phyloP scores from a whole-genome alignment of 2,113 vertebrate species.

The Indri indri region DNA sequence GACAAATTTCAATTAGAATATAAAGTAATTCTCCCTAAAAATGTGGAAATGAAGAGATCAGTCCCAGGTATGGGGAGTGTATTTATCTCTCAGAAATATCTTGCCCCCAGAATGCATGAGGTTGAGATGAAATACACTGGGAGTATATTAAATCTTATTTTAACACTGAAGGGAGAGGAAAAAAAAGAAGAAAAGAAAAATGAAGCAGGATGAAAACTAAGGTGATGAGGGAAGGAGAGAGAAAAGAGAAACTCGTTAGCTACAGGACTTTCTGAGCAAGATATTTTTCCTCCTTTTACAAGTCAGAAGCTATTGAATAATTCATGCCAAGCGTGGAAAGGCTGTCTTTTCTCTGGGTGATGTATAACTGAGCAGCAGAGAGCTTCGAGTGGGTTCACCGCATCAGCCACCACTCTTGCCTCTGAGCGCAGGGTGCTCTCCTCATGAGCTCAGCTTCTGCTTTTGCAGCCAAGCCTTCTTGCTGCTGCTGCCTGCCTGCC shows the following conservation, averaged over 20 bases:
- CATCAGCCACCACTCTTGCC: conserved; percentile 76
- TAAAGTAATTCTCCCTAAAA: conserved; percentile 36
- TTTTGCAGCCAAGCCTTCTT: conserved; percentile 24
- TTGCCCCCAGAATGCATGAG: not conserved
- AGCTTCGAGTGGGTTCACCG: conserved; percentile 80
- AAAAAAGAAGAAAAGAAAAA: not conserved
- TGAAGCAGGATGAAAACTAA: conserved; percentile 6
- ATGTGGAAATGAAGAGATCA: not conserved
- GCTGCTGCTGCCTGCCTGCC: conserved; percentile 14
- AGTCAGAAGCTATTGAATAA: conserved; percentile 87
- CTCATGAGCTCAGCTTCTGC: conserved; percentile 46
- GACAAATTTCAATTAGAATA: conserved; percentile 11
- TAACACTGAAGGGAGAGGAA: not conserved
- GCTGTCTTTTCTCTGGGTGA: conserved; percentile 83
- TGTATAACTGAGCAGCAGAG: conserved; percentile 80
- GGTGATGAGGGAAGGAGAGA: conserved; percentile 32
- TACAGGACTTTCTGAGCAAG: conserved; percentile 80
- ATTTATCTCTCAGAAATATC: conserved; percentile 6
- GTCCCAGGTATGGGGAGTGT: not conserved
- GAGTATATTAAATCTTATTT: not conserved
- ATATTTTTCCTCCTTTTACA: conserved; percentile 79
- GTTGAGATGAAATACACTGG: not conserved
- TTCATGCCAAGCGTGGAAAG: conserved; percentile 85
- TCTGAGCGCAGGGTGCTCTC: conserved; percentile 62
- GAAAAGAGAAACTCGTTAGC: conserved; percentile 64